Base-by-base conservation (phyloP, 1,140 invertebrate species). In the Drosophila repletoides region DNA sequence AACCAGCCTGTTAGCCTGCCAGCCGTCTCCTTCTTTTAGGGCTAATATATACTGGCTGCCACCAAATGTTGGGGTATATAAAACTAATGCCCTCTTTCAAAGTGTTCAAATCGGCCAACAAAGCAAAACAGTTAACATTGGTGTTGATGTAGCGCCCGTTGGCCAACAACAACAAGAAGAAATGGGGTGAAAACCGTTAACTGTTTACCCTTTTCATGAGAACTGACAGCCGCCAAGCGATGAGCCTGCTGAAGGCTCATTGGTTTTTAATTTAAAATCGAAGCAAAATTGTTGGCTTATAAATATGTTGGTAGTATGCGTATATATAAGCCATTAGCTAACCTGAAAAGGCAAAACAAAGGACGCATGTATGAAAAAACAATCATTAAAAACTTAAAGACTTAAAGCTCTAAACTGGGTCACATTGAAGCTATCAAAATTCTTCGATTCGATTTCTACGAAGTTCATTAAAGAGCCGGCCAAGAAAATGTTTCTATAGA, bases 251-350 rank as follows among this genome's bases (percentile, higher is more conserved):
- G 68, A 64, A 72, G 69, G 60, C 70, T 45, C 51, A 79, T 79
- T 73, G 77, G 83, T 79, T 84, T 74, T 76, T 67, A 61, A 72
- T 61, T 60, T 76, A 73, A 83, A 83, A 76, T 81, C 76, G 77
- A 81, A 49, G 33, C 38, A 41, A 61, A 61, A 66, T 48, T 28
- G 49, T 19, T 38, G 9, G 34, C 45, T n/a, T n/a, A 45, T 41
- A 52, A 2, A 19, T 12, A 6, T 21, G 9, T 1, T 19, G 10
- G 21, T n/a, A n/a, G n/a, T n/a, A n/a, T n/a, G n/a, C n/a, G n/a
- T n/a, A n/a, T n/a, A n/a, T n/a, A n/a, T n/a, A n/a, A n/a, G n/a
- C 19, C 19, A 14, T 12, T n/a, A 7, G 19, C 2, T 52, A n/a
- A 49, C 34, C 56, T 49, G 22, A 45, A 31, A 10, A 5, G 0